phyloP scores from a whole-genome alignment of 1,140 invertebrate species.

The Periplaneta americana region DNA sequence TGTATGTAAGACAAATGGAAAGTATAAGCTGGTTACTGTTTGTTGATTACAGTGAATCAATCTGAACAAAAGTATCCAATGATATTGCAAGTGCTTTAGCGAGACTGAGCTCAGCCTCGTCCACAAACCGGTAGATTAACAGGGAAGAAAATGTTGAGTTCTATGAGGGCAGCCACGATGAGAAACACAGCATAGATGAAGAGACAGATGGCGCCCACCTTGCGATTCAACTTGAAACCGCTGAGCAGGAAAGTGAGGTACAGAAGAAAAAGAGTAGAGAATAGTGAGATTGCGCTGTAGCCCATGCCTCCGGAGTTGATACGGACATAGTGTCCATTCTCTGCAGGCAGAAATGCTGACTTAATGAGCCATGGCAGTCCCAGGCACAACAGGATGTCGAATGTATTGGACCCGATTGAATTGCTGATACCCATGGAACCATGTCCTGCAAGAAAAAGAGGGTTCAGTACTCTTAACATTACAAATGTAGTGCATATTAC shows the following conservation, averaged over 20 bases:
- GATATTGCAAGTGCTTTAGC: background rate
- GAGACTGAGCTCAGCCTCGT: background rate
- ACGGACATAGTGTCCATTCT: conserved; percentile 25
- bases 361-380: conserved; percentile 85
- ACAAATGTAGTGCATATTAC: no score
- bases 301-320: conserved; percentile 33
- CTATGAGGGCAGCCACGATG: conserved; percentile 32
- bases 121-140: conserved; percentile 33
- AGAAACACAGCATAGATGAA: conserved; percentile 34
- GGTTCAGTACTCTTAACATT: no score
- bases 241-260: conserved; percentile 29
- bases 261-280: conserved; percentile 29
- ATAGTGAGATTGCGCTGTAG: conserved; percentile 34
- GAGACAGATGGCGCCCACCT: conserved; percentile 26
- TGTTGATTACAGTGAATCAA: no score
- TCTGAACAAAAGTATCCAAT: background rate
- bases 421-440: conserved; percentile 87
- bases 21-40: no score
- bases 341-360: conserved; percentile 66
- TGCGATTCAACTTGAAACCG: conserved; percentile 31
- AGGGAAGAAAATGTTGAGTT: conserved; percentile 35
- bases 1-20: no score
- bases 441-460: conserved; percentile 52
- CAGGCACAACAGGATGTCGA: conserved; percentile 78
- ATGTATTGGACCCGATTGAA: conserved; percentile 85